Percentiles rank a stretch among this genome's conserved stretches.
These are phyloP conservation scores for Pheosia gnoma DNA, from an alignment of 2,888 invertebrate genomes.

Conservation along the genomic window DNA sequence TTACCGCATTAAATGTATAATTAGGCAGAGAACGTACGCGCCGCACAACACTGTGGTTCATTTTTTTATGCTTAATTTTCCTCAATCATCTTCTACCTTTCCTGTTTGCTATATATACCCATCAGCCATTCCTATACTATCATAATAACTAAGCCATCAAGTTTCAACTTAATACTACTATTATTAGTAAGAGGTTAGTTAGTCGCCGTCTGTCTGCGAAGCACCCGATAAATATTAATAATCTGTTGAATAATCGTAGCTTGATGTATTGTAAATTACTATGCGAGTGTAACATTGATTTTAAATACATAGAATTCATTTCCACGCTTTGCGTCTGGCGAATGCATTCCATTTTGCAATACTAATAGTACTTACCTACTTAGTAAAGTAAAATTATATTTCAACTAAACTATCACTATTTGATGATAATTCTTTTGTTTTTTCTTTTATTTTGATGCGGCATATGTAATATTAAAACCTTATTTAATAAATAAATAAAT, in stretches of 20 bases:
- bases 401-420: too few species aligned
- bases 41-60: background rate
- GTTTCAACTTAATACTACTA: conserved; percentile 14
- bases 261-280: conserved; percentile 16
- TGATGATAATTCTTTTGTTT: too few species aligned
- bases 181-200: conserved; percentile 20
- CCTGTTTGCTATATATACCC: background rate
- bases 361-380: too few species aligned
- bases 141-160: background rate
- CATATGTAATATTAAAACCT: too few species aligned
- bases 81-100: background rate
- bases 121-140: background rate
- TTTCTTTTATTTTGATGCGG: too few species aligned
- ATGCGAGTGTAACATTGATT: too few species aligned
- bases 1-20: background rate
- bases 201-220: background rate
- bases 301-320: too few species aligned
- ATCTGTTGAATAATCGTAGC: conserved; percentile 18
- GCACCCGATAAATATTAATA: conserved; percentile 7
- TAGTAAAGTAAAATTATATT: too few species aligned
- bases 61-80: background rate
- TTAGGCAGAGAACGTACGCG: background rate
- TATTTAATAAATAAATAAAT: too few species aligned
- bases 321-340: too few species aligned
- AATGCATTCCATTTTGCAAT: too few species aligned